Evolutionary conservation across 2,888 invertebrate genomes (phyloP), one percentile per base, ranked within the genome.

Genomic region (Caenorhabditis drosophilae): DNA sequence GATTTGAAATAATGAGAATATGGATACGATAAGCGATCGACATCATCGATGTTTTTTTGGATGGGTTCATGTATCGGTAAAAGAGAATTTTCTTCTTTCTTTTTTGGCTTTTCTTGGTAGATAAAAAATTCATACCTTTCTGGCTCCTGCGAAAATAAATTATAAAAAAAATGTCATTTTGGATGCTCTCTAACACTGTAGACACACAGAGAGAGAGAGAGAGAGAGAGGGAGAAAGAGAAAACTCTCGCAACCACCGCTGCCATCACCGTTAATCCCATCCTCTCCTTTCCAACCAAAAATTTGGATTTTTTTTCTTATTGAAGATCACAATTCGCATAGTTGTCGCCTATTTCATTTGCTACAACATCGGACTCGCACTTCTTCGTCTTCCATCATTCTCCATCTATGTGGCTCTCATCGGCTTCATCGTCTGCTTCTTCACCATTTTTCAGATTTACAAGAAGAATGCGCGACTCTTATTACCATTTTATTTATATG

Each of bases 1-100:
- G n/a, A 9, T 31, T 12, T 12, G 23, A 23, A 23, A 62, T 47
- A 62, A 62, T 62, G 62, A 62, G 47, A 62, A 56, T 22, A 62
- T 62, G 62, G 62, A 62, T 48, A 62, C 62, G 53, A 50, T 63
- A 54, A 50, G 48, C 46, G 57, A 63, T 38, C 57, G 58, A 54
- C 58, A 58, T 58, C 63, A 63, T 44, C 67, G 61, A 56, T 67
- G 67, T 57, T 51, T 67, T 22, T 67, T 67, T 34, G 67, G 61
- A 35, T 67, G 55, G 56, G 50, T 61, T 7, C 67, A 67, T 51
- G 67, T 67, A 4, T 50, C 56, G 18, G 67, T 67, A 16, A 38
- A 61, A 31, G 22, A 12, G 25, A 38, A n/a, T n/a, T n/a, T n/a
- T n/a, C n/a, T n/a, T n/a, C n/a, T n/a, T n/a, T n/a, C n/a, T n/a